These are phyloP conservation scores for Drosophila trichaetosa DNA, from an alignment of 2,888 invertebrate species.

Conservation along the genomic window DNA sequence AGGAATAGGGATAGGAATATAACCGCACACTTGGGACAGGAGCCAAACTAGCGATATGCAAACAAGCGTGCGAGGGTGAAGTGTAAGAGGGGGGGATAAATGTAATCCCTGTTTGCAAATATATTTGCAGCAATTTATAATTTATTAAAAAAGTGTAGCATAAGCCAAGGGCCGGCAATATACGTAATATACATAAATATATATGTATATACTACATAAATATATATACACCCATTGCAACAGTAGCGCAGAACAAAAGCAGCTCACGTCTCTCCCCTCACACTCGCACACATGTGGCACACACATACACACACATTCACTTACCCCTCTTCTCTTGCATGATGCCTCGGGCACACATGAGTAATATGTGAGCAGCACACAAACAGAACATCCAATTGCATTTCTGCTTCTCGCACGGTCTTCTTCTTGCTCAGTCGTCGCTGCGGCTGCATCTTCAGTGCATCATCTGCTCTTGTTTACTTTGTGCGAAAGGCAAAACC, in stretches of 20 bases:
- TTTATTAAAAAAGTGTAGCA: conserved; percentile 77
- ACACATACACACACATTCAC: conserved; percentile 3
- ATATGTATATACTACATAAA: conserved; percentile 1
- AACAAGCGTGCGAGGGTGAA: conserved; percentile 42
- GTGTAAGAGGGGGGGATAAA: conserved; percentile 44
- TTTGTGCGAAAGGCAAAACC: conserved; percentile 59
- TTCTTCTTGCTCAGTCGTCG: not conserved
- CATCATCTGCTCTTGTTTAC: conserved; percentile 60
- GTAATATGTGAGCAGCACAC: conserved; percentile 62
- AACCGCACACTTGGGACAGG: conserved; percentile 67
- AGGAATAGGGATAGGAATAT: conserved; percentile 21
- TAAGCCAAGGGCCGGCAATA: conserved; percentile 65
- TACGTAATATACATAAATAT: not conserved
- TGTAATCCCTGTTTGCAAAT: conserved; percentile 80
- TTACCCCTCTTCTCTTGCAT: conserved; percentile 2
- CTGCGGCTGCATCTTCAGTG: conserved; percentile 51
- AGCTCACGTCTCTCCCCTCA: conserved; percentile 34
- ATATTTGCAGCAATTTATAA: conserved; percentile 80
- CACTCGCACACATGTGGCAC: conserved; percentile 1
- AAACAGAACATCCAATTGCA: conserved; percentile 55
- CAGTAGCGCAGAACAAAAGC: conserved; percentile 63
- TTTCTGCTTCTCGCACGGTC: not conserved
- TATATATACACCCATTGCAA: not conserved
- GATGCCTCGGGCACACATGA: conserved; percentile 62
- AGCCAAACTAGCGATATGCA: conserved; percentile 70